Conservation (phyloP, 2,113 vertebrate genomes). For the Ceyx margarethae region DNA sequence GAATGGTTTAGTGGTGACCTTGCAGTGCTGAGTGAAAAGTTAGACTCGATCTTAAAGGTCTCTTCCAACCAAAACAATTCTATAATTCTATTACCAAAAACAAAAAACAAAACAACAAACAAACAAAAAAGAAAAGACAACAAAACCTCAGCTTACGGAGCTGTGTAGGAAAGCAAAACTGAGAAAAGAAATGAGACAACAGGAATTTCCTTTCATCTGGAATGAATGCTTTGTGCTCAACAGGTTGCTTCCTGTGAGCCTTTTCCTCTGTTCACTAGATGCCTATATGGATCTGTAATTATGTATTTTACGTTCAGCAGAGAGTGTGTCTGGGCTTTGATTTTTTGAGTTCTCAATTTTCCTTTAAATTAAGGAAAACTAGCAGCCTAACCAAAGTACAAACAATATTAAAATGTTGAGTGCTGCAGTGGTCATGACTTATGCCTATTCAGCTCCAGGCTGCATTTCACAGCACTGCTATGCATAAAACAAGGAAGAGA, state of each 20-base stretch:
- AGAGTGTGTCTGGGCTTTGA: neutral
- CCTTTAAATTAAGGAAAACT: neutral
- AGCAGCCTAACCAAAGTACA: neutral
- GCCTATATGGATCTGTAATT: neutral
- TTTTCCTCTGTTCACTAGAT: neutral
- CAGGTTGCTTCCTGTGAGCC: neutral
- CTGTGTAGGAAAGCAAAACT: neutral
- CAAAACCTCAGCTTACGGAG: neutral
- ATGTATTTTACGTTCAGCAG: neutral
- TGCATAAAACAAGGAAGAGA: neutral
- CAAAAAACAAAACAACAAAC: too few species aligned
- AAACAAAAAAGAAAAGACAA: neutral
- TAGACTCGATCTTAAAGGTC: neutral
- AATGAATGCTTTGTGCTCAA: neutral
- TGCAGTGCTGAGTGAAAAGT: neutral
- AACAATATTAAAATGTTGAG: neutral
- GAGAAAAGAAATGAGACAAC: slow-evolving; percentile 1
- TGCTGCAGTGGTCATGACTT: neutral
- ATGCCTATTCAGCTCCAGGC: neutral
- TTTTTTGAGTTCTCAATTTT: neutral
- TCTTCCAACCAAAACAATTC: neutral
- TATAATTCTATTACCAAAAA: neutral
- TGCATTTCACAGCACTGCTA: neutral
- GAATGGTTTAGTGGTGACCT: neutral
- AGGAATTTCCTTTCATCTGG: slow-evolving; percentile 7